These are phyloP conservation scores for Drosophila cyrtoloma DNA, from an alignment of 2,888 invertebrate genomes.

Conservation along the genomic window DNA sequence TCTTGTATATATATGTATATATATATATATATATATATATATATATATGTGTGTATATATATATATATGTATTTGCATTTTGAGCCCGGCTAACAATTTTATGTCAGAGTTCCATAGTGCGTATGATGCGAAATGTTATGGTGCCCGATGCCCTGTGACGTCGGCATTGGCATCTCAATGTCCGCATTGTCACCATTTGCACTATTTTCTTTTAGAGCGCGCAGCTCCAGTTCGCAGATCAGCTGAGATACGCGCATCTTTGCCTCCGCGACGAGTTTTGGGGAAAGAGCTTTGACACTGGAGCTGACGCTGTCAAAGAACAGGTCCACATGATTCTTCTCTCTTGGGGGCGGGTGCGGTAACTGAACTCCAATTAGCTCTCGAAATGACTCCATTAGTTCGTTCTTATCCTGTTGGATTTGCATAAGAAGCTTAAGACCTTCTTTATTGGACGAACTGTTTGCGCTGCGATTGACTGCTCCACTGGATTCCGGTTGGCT, in stretches of 20 bases:
- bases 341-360: conserved; percentile 54
- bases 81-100: conserved; percentile 11
- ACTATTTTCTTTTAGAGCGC: conserved; percentile 55
- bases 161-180: conserved; percentile 15
- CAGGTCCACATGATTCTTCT: conserved; percentile 79
- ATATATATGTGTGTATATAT: neutral
- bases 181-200: conserved; percentile 26
- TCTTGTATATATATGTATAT: conserved; percentile 15
- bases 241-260: conserved; percentile 77
- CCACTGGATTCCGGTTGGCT: neutral
- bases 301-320: conserved; percentile 77
- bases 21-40: conserved; percentile 8
- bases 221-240: conserved; percentile 70
- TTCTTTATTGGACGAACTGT: conserved; percentile 35
- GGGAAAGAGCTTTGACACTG: conserved; percentile 72
- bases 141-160: conserved; percentile 18
- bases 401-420: conserved; percentile 75
- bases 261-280: conserved; percentile 71
- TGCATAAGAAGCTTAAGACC: conserved; percentile 54
- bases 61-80: conserved; percentile 16
- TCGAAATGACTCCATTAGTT: conserved; percentile 83
- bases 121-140: conserved; percentile 18
- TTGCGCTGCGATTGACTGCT: conserved; percentile 12
- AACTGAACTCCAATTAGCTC: conserved; percentile 77
- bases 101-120: conserved; percentile 35